A percentile compares a stretch with the other conserved stretches of the same genome.
Conservation (phyloP, 2,797 vertebrate species). For the Acipenser transmontanus region DNA sequence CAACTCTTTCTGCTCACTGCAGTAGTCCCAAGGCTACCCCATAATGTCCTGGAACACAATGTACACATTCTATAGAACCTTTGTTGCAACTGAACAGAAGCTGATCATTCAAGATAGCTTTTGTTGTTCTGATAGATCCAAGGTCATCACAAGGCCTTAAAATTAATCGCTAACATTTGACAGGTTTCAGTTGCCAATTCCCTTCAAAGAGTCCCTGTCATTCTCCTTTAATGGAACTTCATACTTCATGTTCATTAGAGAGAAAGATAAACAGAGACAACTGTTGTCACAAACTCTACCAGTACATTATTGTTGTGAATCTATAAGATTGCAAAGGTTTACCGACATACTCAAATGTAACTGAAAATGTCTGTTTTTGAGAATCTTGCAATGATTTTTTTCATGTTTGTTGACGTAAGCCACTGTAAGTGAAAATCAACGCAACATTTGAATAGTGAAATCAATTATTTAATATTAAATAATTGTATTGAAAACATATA, state of each 20-base stretch:
- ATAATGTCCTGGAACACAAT: conserved; percentile 44
- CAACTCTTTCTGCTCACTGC: conserved; percentile 44
- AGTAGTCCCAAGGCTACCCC: conserved; percentile 41
- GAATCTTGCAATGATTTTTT: no score
- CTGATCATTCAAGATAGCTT: conserved; percentile 30
- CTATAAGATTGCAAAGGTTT: no score
- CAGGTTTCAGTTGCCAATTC: conserved; percentile 27
- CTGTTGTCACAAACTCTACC: no score
- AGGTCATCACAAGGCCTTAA: conserved; percentile 41
- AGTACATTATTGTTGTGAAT: no score
- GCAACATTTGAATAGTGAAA: no score
- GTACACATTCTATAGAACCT: conserved; percentile 23
- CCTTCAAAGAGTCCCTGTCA: conserved; percentile 30
- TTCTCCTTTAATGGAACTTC: not conserved
- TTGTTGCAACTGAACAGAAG: conserved; percentile 24
- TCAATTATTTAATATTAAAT: no score
- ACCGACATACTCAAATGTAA: no score
- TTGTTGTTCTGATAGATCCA: conserved; percentile 36
- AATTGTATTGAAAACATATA: no score
- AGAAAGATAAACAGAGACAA: no score
- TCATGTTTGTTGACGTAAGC: no score
- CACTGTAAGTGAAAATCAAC: no score
- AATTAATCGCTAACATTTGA: conserved; percentile 30
- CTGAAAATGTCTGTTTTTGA: no score
- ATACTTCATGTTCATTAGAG: not conserved